A percentile compares a stretch with the other conserved stretches of the same genome.
Evolutionary conservation across 2,888 invertebrate genomes (phyloP).

Genomic region (Pheosia tremula): DNA sequence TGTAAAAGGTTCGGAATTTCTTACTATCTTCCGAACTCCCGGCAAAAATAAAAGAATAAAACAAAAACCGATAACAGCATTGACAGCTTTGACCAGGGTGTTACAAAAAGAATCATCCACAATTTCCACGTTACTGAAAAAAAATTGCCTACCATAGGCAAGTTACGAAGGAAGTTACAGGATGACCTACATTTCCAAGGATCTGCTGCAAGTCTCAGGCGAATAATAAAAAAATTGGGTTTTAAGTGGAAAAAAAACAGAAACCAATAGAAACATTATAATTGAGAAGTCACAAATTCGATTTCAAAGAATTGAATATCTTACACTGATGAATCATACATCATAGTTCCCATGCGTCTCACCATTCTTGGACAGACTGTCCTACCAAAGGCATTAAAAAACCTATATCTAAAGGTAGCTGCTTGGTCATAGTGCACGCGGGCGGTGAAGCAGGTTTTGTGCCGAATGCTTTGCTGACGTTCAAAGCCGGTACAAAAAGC

Average conservation of each 20-base stretch:
- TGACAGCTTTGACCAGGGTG: no score
- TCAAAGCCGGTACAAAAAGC: no score
- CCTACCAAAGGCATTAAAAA: slow-evolving; percentile 19
- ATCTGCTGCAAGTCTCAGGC: slow-evolving; percentile 7
- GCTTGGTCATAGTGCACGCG: slow-evolving; percentile 33
- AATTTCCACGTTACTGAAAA: no score
- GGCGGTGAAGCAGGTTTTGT: slow-evolving; percentile 33
- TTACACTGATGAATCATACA: slow-evolving; percentile 17
- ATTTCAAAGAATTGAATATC: slow-evolving; percentile 9
- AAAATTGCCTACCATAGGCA: neutral
- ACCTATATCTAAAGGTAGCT: slow-evolving; percentile 25
- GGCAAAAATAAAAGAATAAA: no score
- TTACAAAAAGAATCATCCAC: no score
- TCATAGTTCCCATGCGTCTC: slow-evolving; percentile 8
- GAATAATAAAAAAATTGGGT: slow-evolving; percentile 5
- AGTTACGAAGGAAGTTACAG: neutral
- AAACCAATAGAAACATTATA: slow-evolving; percentile 13
- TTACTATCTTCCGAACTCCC: no score
- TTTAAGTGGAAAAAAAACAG: slow-evolving; percentile 7
- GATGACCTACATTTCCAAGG: slow-evolving; percentile 1
- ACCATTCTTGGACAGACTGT: slow-evolving; percentile 17
- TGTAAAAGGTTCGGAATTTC: no score
- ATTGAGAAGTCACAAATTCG: slow-evolving; percentile 13
- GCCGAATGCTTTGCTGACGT: slow-evolving; percentile 19
- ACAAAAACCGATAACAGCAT: no score